A percentile compares a stretch with the other conserved stretches of the same genome.
phyloP scores from a whole-genome alignment of 2,797 vertebrate genomes.

The Cygnus olor region DNA sequence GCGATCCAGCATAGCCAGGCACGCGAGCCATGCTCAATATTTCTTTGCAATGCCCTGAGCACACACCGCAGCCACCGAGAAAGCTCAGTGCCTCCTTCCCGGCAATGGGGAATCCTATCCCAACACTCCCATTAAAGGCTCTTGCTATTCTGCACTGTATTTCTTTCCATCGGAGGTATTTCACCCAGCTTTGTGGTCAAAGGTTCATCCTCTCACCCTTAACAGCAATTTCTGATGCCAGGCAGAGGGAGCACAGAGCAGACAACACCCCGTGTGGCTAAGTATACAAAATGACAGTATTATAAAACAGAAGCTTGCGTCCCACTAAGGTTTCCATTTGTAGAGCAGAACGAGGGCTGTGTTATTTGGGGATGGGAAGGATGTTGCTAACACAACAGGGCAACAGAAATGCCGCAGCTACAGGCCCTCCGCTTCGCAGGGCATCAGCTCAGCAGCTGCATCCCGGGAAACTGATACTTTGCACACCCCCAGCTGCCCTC shows the following conservation, averaged over 20 bases:
- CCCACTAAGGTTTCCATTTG: neutral
- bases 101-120: neutral
- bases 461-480: conserved; percentile 21
- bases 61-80: neutral
- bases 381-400: neutral
- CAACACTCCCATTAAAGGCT: neutral
- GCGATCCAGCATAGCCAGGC: neutral
- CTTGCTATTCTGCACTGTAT: neutral
- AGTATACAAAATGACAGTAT: conserved; percentile 14
- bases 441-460: conserved; percentile 55
- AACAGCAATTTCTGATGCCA: neutral
- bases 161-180: neutral
- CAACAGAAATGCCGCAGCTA: neutral
- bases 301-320: conserved; percentile 10
- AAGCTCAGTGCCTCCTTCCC: neutral
- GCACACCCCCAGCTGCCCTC: neutral
- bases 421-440: neutral
- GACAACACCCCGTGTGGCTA: neutral
- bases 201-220: neutral
- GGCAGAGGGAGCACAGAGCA: neutral
- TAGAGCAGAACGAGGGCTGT: neutral
- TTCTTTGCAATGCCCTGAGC: neutral
- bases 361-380: conserved; percentile 7
- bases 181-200: neutral
- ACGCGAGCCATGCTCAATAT: neutral